A percentile compares a stretch with the other conserved stretches of the same genome.
Conservation (phyloP, 2,797 vertebrate genomes). For the Melanotaenia trifasciata region DNA sequence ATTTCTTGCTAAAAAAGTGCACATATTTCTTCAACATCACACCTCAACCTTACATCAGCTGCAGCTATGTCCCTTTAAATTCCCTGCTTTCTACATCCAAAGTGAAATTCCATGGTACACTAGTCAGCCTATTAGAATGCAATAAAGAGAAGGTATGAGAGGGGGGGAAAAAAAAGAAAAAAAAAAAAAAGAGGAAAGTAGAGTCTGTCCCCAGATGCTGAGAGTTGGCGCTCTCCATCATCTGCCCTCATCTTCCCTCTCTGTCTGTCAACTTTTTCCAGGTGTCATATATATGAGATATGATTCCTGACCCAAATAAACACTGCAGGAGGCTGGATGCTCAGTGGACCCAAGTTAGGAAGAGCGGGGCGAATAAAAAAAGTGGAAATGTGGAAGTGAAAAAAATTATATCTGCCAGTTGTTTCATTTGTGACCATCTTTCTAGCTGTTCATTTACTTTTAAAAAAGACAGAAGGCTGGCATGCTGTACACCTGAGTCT, state of each 20-base stretch:
- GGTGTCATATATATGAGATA: constrained; percentile 97
- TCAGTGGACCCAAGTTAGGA: constrained; percentile 68
- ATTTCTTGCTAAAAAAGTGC: constrained; percentile 10
- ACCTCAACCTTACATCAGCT: constrained; percentile 37
- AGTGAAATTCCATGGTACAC: constrained; percentile 99
- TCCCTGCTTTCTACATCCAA: constrained; percentile 83
- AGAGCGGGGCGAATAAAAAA: constrained; percentile 24
- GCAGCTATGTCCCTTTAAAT: constrained; percentile 55
- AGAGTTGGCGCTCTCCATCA: constrained; percentile 93
- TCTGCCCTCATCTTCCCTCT: constrained; percentile 92
- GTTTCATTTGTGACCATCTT: constrained; percentile 87
- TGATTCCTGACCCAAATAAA: constrained; percentile 99
- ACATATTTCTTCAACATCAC: constrained; percentile 15
- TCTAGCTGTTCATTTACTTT: constrained; percentile 83
- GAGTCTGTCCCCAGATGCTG: constrained; percentile 87
- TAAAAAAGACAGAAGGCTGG: constrained; percentile 77
- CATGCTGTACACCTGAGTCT: constrained; percentile 87
- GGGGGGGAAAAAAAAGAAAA: neutral
- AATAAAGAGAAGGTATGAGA: constrained; percentile 94
- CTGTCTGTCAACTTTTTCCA: constrained; percentile 92
- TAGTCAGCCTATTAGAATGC: constrained; percentile 98
- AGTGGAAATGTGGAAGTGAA: constrained; percentile 5
- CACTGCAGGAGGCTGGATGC: constrained; percentile 83
- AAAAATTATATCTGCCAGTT: constrained; percentile 88
- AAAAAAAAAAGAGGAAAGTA: constrained; percentile 46